Percentiles rank a stretch among this genome's conserved stretches.
Conservation (phyloP, 2,797 vertebrate species). For the Tympanoctomys barrerae region DNA sequence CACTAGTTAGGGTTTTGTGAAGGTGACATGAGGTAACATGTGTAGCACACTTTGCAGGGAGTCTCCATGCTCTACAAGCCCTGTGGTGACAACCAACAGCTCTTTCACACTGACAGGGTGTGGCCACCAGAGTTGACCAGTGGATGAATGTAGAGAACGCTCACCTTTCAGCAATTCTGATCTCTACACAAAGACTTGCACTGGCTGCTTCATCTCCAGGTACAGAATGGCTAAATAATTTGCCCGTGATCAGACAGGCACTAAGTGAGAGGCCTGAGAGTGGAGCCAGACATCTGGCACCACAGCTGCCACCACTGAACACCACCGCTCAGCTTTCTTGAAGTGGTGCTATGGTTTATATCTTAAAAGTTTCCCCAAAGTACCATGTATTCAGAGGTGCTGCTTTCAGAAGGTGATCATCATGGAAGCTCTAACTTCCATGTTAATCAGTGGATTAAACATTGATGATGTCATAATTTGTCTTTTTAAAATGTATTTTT, state of each 20-base stretch:
- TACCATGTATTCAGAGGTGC: not conserved
- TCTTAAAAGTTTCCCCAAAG: not conserved
- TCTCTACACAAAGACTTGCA: rapidly evolving
- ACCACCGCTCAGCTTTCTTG: not conserved
- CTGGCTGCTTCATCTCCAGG: not conserved
- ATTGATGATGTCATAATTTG: too few species aligned
- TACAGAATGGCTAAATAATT: not conserved
- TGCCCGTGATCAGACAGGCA: not conserved
- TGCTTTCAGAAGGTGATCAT: not conserved
- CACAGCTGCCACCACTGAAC: rapidly evolving
- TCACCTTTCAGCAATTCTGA: not conserved
- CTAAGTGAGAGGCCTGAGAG: not conserved
- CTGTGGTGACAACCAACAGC: not conserved
- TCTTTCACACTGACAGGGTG: not conserved
- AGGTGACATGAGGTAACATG: not conserved
- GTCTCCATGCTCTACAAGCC: not conserved
- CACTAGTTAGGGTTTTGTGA: not conserved
- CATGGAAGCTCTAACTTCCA: not conserved
- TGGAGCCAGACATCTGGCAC: not conserved
- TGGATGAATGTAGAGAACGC: not conserved
- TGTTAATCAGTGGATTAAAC: not conserved
- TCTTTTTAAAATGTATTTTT: too few species aligned
- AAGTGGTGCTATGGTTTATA: not conserved
- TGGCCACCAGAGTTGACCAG: not conserved
- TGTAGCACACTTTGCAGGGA: too few species aligned